Conservation (phyloP, 37 sponge, comb jelly and placozoan genomes). For the Hormiphora californensis region DNA sequence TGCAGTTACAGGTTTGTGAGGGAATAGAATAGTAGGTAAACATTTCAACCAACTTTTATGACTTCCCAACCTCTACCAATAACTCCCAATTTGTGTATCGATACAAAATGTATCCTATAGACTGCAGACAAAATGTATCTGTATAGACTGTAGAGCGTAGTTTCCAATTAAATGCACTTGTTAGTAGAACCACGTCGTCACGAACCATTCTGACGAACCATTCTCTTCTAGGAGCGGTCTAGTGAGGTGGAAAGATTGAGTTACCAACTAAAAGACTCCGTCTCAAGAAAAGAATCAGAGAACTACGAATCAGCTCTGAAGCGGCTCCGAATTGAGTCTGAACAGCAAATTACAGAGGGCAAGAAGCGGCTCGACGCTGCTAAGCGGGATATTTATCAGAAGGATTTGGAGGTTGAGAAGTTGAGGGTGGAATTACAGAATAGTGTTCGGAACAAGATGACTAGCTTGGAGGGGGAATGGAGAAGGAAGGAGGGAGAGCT, state of each 20-base stretch:
- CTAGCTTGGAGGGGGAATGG: neutral
- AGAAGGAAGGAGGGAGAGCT: neutral
- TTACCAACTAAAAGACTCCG: constrained; percentile 48
- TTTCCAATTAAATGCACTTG: too few relatives aligned
- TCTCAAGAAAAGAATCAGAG: constrained; percentile 8
- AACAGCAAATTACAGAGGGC: neutral
- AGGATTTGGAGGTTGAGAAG: constrained; percentile 40
- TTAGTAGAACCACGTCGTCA: too few relatives aligned
- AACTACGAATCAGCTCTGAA: neutral
- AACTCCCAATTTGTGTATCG: too few relatives aligned
- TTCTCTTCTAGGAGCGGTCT: neutral
- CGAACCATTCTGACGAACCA: too few relatives aligned
- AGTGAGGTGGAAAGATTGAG: constrained; percentile 38
- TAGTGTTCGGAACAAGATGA: constrained; percentile 30
- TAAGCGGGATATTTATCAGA: constrained; percentile 9
- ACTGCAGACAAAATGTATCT: too few relatives aligned
- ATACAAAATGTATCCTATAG: too few relatives aligned
- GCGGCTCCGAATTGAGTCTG: neutral
- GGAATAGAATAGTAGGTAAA: too few relatives aligned
- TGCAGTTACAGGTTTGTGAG: constrained; percentile 42
- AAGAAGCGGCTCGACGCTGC: constrained; percentile 27
- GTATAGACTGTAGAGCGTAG: too few relatives aligned
- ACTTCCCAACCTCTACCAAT: too few relatives aligned
- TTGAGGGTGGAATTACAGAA: constrained; percentile 42
- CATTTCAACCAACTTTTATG: too few relatives aligned